These are phyloP conservation scores for Apis mellifera DNA, from an alignment of 1,140 invertebrate species.

Conservation along the genomic window Amel_HAv3.1 CM009932.2:2435501-2436000, in stretches of 20 bases:
- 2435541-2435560: constrained; percentile 87
- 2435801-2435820: no score
- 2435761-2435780: no score
- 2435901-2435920: neutral
- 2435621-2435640: constrained; percentile 88
- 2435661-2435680: no score
- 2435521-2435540: constrained; percentile 84
- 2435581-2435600: constrained; percentile 86
- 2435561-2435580: constrained; percentile 87
- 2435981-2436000: constrained; percentile 81
- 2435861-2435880: no score
- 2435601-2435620: constrained; percentile 87
- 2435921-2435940: constrained; percentile 85
- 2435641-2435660: neutral
- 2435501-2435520: constrained; percentile 49
- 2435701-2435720: no score
- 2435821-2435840: no score
- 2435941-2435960: constrained; percentile 91
- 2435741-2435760: no score
- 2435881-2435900: neutral
- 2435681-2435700: no score
- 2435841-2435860: no score
- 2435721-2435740: no score
- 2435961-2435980: constrained; percentile 86
- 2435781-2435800: no score